Base-by-base conservation (phyloP, 2,113 vertebrate species). In the Amphiprion ocellaris region DNA sequence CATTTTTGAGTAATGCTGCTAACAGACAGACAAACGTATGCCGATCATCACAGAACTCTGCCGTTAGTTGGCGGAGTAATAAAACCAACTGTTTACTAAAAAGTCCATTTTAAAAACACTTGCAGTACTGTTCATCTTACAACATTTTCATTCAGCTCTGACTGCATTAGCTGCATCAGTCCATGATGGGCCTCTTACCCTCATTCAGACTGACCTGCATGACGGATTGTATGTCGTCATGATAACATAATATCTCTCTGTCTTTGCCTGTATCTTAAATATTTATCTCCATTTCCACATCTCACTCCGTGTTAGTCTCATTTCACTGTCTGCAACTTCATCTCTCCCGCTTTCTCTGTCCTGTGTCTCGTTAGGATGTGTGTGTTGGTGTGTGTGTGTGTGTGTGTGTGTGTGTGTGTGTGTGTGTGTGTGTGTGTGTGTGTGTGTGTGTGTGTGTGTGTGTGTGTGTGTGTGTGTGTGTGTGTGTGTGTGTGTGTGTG, bases 311-410 rank as follows among this genome's bases (percentile, higher is more conserved):
- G 53, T 74, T 74, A 52, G 60, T 52, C n/a, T 67, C n/a, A 62
- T 78, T 83, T 83, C 60, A 70, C 67, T 30, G n/a, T 69, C 62
- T 72, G 82, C 60, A 69, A 79, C 79, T 81, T 87, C 69, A 84
- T 83, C 80, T 68, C 81, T 53, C 41, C 47, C 64, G 62, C 73
- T 74, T 53, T 65, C n/a, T 26, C 33, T 85, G 76, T 86, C 82
- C 14, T 49, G 76, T 46, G 75, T 77, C 76, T 81, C 59, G 70
- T 87, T 87, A 85, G 79, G 65, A 30, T 52, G 52, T 55, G 46
- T 53, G 37, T 44, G 65, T 69, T 24, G 47, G 47, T 55, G 46
- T 53, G 28, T 66, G 85, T 72, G 71, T 64, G 72, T 74, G 71
- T 44, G 53, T 46, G 53, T 58, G 64, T 58, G 47, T 71, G 64